A percentile compares a stretch with the other conserved stretches of the same genome.
Evolutionary conservation across 1,140 invertebrate genomes (phyloP).

Genomic region (Pectinophora gossypiella): DNA sequence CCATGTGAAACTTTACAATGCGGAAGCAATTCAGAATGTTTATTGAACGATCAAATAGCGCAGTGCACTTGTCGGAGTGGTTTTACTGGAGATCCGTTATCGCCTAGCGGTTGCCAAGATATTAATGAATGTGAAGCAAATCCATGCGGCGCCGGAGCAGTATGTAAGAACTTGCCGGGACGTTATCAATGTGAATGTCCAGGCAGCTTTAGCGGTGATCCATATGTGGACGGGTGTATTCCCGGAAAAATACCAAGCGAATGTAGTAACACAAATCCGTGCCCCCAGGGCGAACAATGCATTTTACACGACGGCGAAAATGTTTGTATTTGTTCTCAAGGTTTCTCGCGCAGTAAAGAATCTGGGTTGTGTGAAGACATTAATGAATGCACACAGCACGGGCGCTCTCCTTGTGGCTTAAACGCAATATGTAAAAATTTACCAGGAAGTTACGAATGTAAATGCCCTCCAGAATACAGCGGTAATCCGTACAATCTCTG

Average conservation of each 20-base stretch:
- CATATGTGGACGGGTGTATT: slow-evolving; percentile 83
- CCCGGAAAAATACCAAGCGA: slow-evolving; percentile 77
- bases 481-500: slow-evolving; percentile 92
- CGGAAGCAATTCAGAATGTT: slow-evolving; percentile 92
- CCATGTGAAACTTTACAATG: slow-evolving; percentile 91
- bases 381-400: slow-evolving; percentile 89
- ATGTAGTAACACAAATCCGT: slow-evolving; percentile 85
- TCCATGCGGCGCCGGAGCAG: slow-evolving; percentile 87
- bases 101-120: slow-evolving; percentile 87
- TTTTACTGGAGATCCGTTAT: slow-evolving; percentile 82
- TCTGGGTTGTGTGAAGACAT: slow-evolving; percentile 89
- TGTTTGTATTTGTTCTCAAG: slow-evolving; percentile 91
- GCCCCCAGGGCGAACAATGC: slow-evolving; percentile 89
- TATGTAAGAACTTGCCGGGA: slow-evolving; percentile 92
- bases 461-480: slow-evolving; percentile 89
- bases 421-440: slow-evolving; percentile 95
- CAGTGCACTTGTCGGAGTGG: slow-evolving; percentile 89
- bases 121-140: slow-evolving; percentile 89
- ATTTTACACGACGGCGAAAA: slow-evolving; percentile 85
- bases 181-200: slow-evolving; percentile 92
- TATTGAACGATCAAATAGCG: slow-evolving; percentile 87
- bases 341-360: slow-evolving; percentile 84
- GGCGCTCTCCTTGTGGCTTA: slow-evolving; percentile 86
- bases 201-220: slow-evolving; percentile 82
- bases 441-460: slow-evolving; percentile 95